Evolutionary conservation across 2,888 invertebrate species (phyloP).

Genomic region (Parapristionchus giblindavisi): DNA sequence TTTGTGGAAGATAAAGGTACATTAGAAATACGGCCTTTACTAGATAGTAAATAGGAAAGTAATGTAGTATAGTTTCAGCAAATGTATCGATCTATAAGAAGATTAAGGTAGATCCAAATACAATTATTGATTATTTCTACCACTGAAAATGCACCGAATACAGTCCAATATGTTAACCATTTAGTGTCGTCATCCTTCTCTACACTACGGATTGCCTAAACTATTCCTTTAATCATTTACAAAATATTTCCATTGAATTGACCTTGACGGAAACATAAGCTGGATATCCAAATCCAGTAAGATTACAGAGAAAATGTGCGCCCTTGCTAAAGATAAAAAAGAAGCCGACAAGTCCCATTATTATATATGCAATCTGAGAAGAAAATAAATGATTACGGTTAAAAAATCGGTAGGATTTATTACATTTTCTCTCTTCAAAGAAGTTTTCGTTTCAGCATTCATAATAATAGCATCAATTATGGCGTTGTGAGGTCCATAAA

Average conservation of each 20-base stretch:
- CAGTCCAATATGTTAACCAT: slow-evolving; percentile 96
- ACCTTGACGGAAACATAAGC: slow-evolving; percentile 53
- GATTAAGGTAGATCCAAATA: neutral
- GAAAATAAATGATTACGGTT: neutral
- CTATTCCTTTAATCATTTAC: too few species aligned
- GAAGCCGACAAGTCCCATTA: neutral
- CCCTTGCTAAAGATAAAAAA: slow-evolving; percentile 44
- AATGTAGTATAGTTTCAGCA: slow-evolving; percentile 44
- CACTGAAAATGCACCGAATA: slow-evolving; percentile 41
- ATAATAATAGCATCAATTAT: neutral
- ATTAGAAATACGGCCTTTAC: slow-evolving; percentile 49
- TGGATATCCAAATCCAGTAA: slow-evolving; percentile 57
- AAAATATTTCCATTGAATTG: neutral
- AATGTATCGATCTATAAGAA: slow-evolving; percentile 46
- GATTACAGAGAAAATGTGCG: slow-evolving; percentile 73
- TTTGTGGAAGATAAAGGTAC: slow-evolving; percentile 51
- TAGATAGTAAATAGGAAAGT: slow-evolving; percentile 50
- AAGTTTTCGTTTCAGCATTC: slow-evolving; percentile 1
- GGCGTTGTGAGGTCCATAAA: neutral
- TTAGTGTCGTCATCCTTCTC: slow-evolving; percentile 73
- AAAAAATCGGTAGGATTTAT: too few species aligned
- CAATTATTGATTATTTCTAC: neutral
- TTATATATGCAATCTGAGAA: slow-evolving; percentile 10
- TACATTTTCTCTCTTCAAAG: slow-evolving; percentile 24
- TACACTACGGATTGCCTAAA: slow-evolving; percentile 72